phyloP scores from a whole-genome alignment of 2,113 vertebrate genomes.

The Excalfactoria chinensis region DNA sequence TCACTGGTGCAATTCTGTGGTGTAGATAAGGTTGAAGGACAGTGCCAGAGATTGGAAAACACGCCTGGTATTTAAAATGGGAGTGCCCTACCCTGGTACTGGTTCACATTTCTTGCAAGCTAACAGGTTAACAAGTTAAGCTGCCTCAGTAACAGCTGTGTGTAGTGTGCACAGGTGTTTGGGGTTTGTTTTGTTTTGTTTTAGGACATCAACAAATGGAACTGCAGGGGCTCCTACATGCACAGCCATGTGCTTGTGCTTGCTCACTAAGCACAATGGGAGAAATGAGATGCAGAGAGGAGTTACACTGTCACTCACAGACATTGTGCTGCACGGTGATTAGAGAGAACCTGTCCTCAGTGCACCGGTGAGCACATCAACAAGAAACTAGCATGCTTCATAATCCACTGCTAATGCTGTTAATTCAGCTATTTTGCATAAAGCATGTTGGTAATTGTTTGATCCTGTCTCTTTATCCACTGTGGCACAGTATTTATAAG shows the following conservation, averaged over 20 bases:
- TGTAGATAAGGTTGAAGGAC: constrained; percentile 26
- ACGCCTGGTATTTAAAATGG: background rate
- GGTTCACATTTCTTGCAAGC: background rate
- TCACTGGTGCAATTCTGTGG: background rate
- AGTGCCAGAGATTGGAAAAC: constrained; percentile 36
- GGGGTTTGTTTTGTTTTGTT: background rate
- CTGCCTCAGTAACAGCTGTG: background rate
- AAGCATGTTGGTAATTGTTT: background rate
- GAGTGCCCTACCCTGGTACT: background rate
- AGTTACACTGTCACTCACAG: background rate
- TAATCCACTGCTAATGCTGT: background rate
- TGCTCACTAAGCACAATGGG: background rate
- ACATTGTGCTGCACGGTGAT: background rate
- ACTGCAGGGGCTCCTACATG: background rate
- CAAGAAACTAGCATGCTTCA: background rate
- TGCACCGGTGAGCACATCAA: background rate
- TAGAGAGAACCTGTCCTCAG: background rate
- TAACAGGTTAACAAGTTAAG: background rate
- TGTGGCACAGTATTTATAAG: background rate
- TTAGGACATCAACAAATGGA: background rate
- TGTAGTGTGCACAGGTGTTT: background rate
- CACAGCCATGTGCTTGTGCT: background rate
- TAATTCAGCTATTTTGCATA: background rate
- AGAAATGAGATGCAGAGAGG: background rate
- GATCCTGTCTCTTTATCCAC: background rate